phyloP scores from a whole-genome alignment of 2,113 vertebrate species.

The Phasianus colchicus region DNA sequence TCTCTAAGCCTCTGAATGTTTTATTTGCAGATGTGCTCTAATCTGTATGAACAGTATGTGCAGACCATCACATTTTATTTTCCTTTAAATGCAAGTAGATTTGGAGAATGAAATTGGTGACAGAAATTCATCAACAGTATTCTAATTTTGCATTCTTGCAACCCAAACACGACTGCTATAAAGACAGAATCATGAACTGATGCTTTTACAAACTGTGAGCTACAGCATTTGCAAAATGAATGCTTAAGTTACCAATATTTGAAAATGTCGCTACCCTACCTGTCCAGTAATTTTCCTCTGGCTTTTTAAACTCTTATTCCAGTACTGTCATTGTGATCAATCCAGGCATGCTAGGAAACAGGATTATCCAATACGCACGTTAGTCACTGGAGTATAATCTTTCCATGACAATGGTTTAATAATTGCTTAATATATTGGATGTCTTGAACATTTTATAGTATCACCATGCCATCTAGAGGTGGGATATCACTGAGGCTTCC shows the following conservation, averaged over 20 bases:
- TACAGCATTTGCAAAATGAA: constrained; percentile 36
- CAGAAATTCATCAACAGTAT: not conserved
- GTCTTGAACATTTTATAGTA: constrained; percentile 22
- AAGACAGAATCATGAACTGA: not conserved
- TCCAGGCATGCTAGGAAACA: not conserved
- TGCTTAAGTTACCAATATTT: not conserved
- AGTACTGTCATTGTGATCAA: not conserved
- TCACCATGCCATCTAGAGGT: constrained; percentile 71
- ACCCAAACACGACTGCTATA: not conserved
- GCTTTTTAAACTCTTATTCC: not conserved
- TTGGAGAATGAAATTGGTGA: not conserved
- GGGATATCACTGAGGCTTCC: not conserved
- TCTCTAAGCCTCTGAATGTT: not conserved
- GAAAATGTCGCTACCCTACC: not conserved
- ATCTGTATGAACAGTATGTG: not conserved
- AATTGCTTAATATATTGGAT: not conserved
- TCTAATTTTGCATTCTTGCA: constrained; percentile 22
- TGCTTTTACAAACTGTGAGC: not conserved
- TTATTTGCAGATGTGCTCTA: not conserved
- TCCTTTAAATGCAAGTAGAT: not conserved
- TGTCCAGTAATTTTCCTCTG: constrained; percentile 8
- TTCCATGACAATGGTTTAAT: not conserved
- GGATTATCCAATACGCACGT: not conserved
- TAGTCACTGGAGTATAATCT: not conserved
- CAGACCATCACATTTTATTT: not conserved